Base-by-base conservation (phyloP, 2,888 invertebrate species). In the Fragum whitleyi region DNA sequence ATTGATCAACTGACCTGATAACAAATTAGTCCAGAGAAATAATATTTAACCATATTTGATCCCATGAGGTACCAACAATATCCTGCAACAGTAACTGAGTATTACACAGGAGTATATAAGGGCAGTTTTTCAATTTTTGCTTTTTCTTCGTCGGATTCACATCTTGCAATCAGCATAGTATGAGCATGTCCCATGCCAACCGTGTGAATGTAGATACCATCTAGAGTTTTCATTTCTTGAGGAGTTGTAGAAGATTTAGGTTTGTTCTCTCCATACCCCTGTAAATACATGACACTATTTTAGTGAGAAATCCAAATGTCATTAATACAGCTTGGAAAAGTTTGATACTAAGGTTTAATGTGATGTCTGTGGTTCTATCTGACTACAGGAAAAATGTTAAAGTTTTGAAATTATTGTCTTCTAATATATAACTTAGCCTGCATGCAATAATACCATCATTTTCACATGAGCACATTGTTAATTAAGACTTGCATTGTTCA, bases 241-340 rank as follows among this genome's bases (percentile, higher is more conserved):
- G 98, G 98, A 39, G 96, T 95, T 0, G 97, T 96, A 1, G 97
- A 96, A 0, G 98, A 97, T 92, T 97, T 98, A 90, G 93, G 90
- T 78, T 96, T 96, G 91, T 97, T 96, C 88, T 98, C 98, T 0
- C 98, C 98, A 82, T 97, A 96, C 81, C 98, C 98, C 97, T 97
- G 93, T 0, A 92, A 91, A 19, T 23, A 57, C 5, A 47, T 36
- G 5, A 36, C n/a, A n/a, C n/a, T n/a, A n/a, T n/a, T n/a, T n/a
- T n/a, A n/a, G 23, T 53, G 53, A 53, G 6, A 53, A 53, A 53
- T 21, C 16, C 9, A 16, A 47, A 47, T n/a, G n/a, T n/a, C n/a
- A n/a, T n/a, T n/a, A n/a, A n/a, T n/a, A n/a, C n/a, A n/a, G n/a
- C n/a, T n/a, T n/a, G n/a, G n/a, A n/a, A n/a, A n/a, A n/a, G n/a